Evolutionary conservation across 2,888 invertebrate species (phyloP), one percentile per base, ranked within the genome.

Genomic region (Ischnus inquisitorius): DNA sequence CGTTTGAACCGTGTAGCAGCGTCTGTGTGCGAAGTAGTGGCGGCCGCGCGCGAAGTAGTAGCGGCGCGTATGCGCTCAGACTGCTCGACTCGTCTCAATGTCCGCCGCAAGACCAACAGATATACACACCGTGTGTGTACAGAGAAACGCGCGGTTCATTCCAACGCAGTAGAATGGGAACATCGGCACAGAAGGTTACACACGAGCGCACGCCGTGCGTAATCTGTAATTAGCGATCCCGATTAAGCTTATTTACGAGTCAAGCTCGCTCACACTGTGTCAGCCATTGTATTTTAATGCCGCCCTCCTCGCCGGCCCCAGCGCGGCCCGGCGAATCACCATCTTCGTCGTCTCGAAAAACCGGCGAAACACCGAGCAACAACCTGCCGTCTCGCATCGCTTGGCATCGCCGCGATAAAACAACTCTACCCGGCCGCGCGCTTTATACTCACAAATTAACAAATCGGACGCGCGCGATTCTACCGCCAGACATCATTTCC

Each of bases 251-350:
- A 93, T 93, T 93, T 93, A 93, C 91, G 93, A 92, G 91, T 90
- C 88, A 85, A 86, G 90, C 86, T 90, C 89, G 89, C 91, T 91
- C 91, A 90, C 91, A 92, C 90, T 91, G 88, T 91, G 90, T 92
- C 90, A 91, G 91, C 91, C 92, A 93, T 93, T 93, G 93, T 93
- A 93, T 93, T 93, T 92, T 93, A 93, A 93, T 93, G 91, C 87
- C 62, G 65, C 72, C 83, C 83, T 69, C 81, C 83, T 83, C 86
- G 62, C 72, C 25, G 43, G 68, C 79, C n/a, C 22, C 54, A 48
- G 60, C 46, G 65, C 57, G 39, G 48, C 57, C 16, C n/a, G n/a
- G 41, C 62, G 75, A 84, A 81, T 80, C 83, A 82, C 77, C 80
- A 62, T 76, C 68, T 67, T 65, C 60, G 65, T 80, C 69, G 22